Percentiles rank a stretch among this genome's conserved stretches.
These are phyloP conservation scores for Microcebus ravelobensis DNA, from an alignment of 2,113 vertebrate species.

Conservation along the genomic window DNA sequence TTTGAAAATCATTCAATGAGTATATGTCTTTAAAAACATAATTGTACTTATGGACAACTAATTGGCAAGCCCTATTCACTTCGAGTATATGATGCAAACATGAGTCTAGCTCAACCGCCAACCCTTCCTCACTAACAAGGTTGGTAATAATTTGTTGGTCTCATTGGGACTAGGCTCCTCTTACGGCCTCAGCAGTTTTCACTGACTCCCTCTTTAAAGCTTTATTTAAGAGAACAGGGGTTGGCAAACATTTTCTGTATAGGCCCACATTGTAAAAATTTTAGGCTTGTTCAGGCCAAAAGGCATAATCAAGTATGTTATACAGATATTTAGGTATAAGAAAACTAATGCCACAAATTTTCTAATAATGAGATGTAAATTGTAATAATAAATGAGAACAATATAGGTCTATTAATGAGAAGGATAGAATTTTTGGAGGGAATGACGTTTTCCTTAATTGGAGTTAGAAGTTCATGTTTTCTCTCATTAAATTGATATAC, in stretches of 20 bases:
- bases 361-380: not conserved
- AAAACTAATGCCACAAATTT: not conserved
- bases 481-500: not conserved
- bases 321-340: not conserved
- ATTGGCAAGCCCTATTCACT: not conserved
- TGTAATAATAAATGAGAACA: not conserved
- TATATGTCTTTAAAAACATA: not conserved
- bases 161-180: not conserved
- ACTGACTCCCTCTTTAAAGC: not conserved
- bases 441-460: not conserved
- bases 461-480: not conserved
- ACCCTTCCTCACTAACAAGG: not conserved
- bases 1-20: slow-evolving; percentile 3
- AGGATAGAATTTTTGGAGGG: not conserved
- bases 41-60: not conserved
- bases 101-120: not conserved
- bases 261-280: not conserved
- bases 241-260: not conserved
- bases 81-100: not conserved
- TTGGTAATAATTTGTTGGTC: not conserved
- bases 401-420: not conserved
- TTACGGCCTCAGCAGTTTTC: not conserved
- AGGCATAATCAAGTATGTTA: not conserved
- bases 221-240: not conserved
- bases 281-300: not conserved